Conservation (phyloP, 2,888 invertebrate genomes). For the Actias luna region DNA sequence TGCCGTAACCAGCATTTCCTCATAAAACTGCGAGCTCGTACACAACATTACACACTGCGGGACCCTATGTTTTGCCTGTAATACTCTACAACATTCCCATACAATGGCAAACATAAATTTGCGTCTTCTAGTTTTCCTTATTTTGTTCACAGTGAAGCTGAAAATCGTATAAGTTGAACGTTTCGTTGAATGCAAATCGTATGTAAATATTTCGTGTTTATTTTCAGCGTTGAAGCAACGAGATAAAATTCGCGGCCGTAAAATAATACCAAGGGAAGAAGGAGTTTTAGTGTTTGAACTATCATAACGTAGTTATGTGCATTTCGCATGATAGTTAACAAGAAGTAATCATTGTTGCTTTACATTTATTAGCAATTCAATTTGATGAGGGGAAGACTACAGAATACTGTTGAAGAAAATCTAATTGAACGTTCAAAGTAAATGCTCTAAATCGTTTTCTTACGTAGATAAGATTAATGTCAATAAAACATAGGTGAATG, state of each 20-base stretch:
- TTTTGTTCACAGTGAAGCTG: slow-evolving; percentile 41
- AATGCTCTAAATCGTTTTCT: slow-evolving; percentile 28
- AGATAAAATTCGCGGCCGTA: slow-evolving; percentile 66
- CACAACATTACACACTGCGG: slow-evolving; percentile 58
- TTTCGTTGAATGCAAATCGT: slow-evolving; percentile 49
- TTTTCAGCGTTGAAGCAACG: slow-evolving; percentile 59
- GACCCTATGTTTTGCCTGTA: slow-evolving; percentile 62
- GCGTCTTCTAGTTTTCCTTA: slow-evolving; percentile 35
- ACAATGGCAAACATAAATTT: slow-evolving; percentile 41
- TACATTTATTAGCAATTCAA: slow-evolving; percentile 45
- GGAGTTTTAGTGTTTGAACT: slow-evolving; percentile 59
- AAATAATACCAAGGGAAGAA: slow-evolving; percentile 58
- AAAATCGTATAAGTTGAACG: slow-evolving; percentile 41
- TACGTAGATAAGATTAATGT: slow-evolving; percentile 18
- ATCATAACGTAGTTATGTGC: slow-evolving; percentile 45
- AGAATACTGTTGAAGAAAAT: slow-evolving; percentile 21
- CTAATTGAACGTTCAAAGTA: slow-evolving; percentile 38
- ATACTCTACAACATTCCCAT: slow-evolving; percentile 58
- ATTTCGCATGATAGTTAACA: slow-evolving; percentile 48
- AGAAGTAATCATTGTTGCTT: slow-evolving; percentile 43
- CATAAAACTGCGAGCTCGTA: slow-evolving; percentile 60
- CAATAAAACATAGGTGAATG: slow-evolving; percentile 18
- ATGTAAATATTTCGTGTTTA: slow-evolving; percentile 60
- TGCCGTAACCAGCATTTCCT: slow-evolving; percentile 46
- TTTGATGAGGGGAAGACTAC: slow-evolving; percentile 41